Percentiles rank a stretch among this genome's conserved stretches.
phyloP scores from a whole-genome alignment of 2,797 vertebrate species.

The Avahi laniger region DNA sequence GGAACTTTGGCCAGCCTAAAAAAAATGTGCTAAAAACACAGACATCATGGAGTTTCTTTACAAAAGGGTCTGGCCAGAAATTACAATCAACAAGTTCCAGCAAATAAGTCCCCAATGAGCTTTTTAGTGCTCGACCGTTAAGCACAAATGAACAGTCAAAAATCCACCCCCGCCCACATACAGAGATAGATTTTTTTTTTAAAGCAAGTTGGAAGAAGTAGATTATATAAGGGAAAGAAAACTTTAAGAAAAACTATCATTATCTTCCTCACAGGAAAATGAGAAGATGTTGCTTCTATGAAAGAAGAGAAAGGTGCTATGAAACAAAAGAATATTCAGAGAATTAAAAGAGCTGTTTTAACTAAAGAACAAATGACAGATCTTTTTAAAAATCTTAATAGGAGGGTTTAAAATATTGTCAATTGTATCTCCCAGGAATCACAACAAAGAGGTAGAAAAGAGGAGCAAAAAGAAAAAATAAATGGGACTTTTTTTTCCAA shows the following conservation, averaged over 20 bases:
- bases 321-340: neutral
- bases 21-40: neutral
- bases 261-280: neutral
- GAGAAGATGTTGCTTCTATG: neutral
- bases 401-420: neutral
- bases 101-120: neutral
- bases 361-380: neutral
- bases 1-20: neutral
- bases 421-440: neutral
- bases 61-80: slow-evolving; percentile 3
- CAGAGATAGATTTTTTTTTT: neutral
- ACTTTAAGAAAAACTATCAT: neutral
- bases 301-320: neutral
- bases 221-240: neutral
- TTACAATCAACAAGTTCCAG: neutral
- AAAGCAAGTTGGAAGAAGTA: neutral
- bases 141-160: neutral
- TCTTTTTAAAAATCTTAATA: neutral
- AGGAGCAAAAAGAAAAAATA: neutral
- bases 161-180: neutral
- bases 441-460: neutral
- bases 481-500: neutral
- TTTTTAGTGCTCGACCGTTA: neutral
- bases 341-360: neutral
- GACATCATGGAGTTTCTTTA: neutral